A percentile compares a stretch with the other conserved stretches of the same genome.
These are phyloP conservation scores for Gorsachius goisagi DNA, from an alignment of 2,113 vertebrate genomes.

Conservation along the genomic window DNA sequence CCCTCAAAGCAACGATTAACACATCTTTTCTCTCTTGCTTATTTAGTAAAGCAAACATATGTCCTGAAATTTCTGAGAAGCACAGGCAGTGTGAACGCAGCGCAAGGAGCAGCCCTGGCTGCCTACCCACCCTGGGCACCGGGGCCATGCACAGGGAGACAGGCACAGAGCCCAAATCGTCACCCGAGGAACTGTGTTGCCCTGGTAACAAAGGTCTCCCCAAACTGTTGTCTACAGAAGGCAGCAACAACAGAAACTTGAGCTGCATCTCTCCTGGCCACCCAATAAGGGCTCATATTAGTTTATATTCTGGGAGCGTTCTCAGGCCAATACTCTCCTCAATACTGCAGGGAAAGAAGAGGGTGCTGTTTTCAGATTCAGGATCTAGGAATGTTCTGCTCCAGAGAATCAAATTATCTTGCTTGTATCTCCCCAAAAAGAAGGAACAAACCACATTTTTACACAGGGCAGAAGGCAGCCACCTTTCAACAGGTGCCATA, in stretches of 20 bases:
- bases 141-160: fast-evolving
- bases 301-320: not conserved
- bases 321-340: not conserved
- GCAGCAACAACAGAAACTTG: not conserved
- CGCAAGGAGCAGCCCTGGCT: not conserved
- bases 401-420: not conserved
- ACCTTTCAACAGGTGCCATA: not conserved
- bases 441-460: not conserved
- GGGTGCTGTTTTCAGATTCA: not conserved
- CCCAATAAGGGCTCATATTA: not conserved
- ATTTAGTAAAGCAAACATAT: not conserved
- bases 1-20: not conserved
- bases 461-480: not conserved
- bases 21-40: not conserved
- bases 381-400: not conserved
- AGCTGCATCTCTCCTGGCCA: not conserved
- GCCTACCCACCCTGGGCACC: not conserved
- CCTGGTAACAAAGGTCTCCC: conserved; percentile 8
- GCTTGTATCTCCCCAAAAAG: not conserved
- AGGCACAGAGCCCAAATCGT: not conserved
- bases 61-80: not conserved
- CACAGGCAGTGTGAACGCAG: fast-evolving
- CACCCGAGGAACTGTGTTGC: not conserved
- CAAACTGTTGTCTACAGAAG: not conserved
- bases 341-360: not conserved